Conservation (phyloP, 1,140 invertebrate species). For the Agrilus planipennis region DNA sequence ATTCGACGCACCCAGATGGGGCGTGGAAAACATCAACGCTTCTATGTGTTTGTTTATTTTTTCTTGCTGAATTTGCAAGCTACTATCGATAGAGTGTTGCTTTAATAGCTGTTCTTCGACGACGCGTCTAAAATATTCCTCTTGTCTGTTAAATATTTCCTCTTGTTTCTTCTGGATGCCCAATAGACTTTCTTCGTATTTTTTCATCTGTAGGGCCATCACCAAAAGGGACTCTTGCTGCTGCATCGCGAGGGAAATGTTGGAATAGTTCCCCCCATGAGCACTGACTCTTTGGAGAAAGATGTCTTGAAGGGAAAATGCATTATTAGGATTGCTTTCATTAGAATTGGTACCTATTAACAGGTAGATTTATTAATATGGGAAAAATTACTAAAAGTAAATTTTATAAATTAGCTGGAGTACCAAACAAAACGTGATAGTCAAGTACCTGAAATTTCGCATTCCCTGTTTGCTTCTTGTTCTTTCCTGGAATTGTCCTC, state of each 20-base stretch:
- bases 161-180: conserved; percentile 39
- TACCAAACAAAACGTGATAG: no score
- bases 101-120: conserved; percentile 37
- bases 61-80: conserved; percentile 38
- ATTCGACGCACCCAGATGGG: conserved; percentile 10
- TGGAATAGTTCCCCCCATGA: conserved; percentile 23
- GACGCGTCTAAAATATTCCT: conserved; percentile 36
- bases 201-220: conserved; percentile 39
- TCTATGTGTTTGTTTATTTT: conserved; percentile 41
- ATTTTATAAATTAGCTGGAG: no score
- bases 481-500: no score
- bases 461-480: no score
- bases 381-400: no score
- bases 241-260: conserved; percentile 33
- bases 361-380: no score
- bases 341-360: no score
- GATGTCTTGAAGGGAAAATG: no score
- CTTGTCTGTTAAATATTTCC: conserved; percentile 33
- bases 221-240: conserved; percentile 39
- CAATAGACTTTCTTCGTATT: conserved; percentile 35
- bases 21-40: conserved; percentile 32
- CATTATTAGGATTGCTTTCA: no score
- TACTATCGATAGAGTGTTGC: conserved; percentile 38
- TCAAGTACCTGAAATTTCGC: no score
- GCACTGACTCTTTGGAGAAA: no score